phyloP scores from a whole-genome alignment of 1,140 invertebrate species.

The Nephotettix cincticeps region DNA sequence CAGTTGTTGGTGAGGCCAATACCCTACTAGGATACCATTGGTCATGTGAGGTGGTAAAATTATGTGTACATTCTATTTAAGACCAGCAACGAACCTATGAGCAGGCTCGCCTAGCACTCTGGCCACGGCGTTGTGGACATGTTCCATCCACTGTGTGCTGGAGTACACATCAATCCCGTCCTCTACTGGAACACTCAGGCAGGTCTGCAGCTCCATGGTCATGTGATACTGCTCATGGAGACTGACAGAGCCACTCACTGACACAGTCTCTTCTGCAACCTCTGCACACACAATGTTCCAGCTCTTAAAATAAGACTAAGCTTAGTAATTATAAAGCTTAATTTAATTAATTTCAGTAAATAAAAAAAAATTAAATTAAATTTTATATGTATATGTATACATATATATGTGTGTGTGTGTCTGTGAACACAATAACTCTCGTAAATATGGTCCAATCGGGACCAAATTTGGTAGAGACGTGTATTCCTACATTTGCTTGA shows the following conservation, averaged over 20 bases:
- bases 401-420: too few relatives aligned
- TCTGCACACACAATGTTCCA: not conserved
- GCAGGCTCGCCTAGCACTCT: conserved; percentile 36
- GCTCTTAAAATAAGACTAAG: too few relatives aligned
- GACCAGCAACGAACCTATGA: conserved; percentile 38
- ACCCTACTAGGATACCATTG: too few relatives aligned
- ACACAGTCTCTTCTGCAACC: not conserved
- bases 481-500: too few relatives aligned
- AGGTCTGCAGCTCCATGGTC: conserved; percentile 67
- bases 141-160: conserved; percentile 49
- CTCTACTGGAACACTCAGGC: conserved; percentile 62
- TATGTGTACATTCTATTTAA: too few relatives aligned
- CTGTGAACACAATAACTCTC: too few relatives aligned
- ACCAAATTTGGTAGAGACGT: too few relatives aligned
- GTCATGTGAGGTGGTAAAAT: too few relatives aligned
- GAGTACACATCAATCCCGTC: conserved; percentile 66
- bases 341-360: not conserved
- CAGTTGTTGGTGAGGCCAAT: too few relatives aligned
- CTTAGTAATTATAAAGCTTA: too few relatives aligned
- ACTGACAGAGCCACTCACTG: conserved; percentile 52
- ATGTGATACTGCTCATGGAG: conserved; percentile 60
- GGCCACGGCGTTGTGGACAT: conserved; percentile 33
- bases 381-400: too few relatives aligned
- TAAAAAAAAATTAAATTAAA: not conserved
- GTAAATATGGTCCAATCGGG: too few relatives aligned